Percentiles rank a stretch among this genome's conserved stretches.
Evolutionary conservation across 2,888 invertebrate species (phyloP).

Genomic region (Phaedon cochleariae): DNA sequence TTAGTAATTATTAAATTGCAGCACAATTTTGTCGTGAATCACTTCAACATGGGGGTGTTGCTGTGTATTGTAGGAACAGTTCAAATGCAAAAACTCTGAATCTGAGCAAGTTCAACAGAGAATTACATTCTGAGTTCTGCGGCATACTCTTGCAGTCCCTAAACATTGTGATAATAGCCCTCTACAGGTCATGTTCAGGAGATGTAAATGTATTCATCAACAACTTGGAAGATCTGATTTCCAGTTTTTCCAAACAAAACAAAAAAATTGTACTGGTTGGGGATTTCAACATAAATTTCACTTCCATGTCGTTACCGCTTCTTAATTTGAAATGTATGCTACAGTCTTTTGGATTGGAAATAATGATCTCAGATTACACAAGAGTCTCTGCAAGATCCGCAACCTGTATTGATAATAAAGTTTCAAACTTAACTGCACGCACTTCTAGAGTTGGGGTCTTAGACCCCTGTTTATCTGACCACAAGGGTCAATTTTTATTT

Average conservation of each 20-base stretch:
- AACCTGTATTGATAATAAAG: neutral
- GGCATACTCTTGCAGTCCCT: slow-evolving; percentile 5
- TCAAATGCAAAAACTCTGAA: neutral
- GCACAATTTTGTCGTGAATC: slow-evolving; percentile 8
- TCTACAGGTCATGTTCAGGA: neutral
- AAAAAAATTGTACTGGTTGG: slow-evolving; percentile 10
- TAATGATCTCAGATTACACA: slow-evolving; percentile 9
- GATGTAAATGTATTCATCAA: slow-evolving; percentile 3
- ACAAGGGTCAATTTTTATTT: no score
- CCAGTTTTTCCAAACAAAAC: neutral
- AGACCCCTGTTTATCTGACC: no score
- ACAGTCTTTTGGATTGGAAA: slow-evolving; percentile 6
- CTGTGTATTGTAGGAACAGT: neutral
- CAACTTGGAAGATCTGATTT: slow-evolving; percentile 2
- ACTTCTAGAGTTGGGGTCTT: no score
- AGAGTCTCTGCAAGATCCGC: slow-evolving; percentile 9
- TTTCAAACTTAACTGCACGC: no score
- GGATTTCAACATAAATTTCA: slow-evolving; percentile 10
- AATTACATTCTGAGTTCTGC: neutral
- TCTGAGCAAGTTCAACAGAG: neutral
- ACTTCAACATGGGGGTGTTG: slow-evolving; percentile 8
- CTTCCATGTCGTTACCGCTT: neutral
- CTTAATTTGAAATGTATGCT: slow-evolving; percentile 8
- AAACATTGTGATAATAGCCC: neutral
- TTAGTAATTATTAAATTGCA: slow-evolving; percentile 3